Base-by-base conservation (phyloP, 2,797 vertebrate species). In the Thripadectes ignobilis region DNA sequence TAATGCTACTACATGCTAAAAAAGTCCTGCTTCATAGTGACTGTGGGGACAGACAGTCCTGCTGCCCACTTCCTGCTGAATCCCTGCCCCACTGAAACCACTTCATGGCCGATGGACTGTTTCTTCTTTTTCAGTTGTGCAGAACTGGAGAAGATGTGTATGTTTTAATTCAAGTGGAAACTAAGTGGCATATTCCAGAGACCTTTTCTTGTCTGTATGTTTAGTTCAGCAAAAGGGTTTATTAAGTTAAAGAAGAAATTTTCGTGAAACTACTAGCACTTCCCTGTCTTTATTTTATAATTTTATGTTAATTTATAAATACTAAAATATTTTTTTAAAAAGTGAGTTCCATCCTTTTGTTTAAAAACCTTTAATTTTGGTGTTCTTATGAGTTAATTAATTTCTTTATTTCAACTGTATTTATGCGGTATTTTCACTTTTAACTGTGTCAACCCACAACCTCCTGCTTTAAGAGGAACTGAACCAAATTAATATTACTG, bases 31-130 rank as follows among this genome's bases (percentile, higher is more conserved):
- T 13, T 68, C 86, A 8, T 14, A 67, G 79, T 38, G 91, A 62
- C 36, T 79, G 68, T 62, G 88, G 86, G 75, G 75, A 57, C 59
- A 39, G 27, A 14, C 20, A 89, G 67, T 71, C 63, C 85, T 51
- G 46, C 66, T 93, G 82, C 89, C 68, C n/a, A 19, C 84, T 81
- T 73, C 67, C 85, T 48, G 49, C 62, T 94, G 82, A 91, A 77
- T 62, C 93, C 46, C 75, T 92, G 91, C 73, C 85, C 83, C 59
- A 67, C 93, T 89, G 79, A 94, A 94, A 84, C 82, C 75, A 32
- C 62, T 75, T 48, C 72, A 20, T 36, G 65, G 45, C 65, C 46
- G 55, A 78, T 57, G 49, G 71, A 86, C 61, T 88, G 65, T 45
- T 68, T 51, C 45, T 85, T 41, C 36, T 49, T 74, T 76, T 78